Percentiles rank a stretch among this genome's conserved stretches.
Evolutionary conservation across 2,113 vertebrate species (phyloP).

Genomic region (Nipponia nippon): DNA sequence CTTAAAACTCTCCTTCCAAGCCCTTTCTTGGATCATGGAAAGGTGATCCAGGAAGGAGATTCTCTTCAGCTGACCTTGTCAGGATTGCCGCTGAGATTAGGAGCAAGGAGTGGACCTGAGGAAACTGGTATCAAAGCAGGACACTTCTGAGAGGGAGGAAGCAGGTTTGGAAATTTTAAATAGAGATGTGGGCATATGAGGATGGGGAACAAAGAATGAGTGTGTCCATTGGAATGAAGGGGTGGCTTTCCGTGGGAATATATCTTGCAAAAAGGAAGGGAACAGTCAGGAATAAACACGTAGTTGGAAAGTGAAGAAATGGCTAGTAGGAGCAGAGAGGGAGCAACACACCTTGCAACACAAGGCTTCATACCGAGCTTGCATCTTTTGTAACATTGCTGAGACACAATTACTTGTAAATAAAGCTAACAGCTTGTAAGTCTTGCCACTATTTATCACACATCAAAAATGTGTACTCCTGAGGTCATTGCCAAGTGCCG

Average conservation of each 20-base stretch:
- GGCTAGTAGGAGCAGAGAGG: background rate
- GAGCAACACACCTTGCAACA: background rate
- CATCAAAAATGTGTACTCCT: background rate
- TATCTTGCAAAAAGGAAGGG: background rate
- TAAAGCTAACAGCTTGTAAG: slow-evolving; percentile 3
- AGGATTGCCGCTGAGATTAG: background rate
- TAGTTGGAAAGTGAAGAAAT: background rate
- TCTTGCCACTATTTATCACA: slow-evolving; percentile 22
- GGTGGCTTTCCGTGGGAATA: background rate
- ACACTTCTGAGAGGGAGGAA: background rate
- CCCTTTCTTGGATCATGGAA: background rate
- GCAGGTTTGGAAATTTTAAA: background rate
- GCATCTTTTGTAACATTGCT: background rate
- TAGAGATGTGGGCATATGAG: background rate
- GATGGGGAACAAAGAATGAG: background rate
- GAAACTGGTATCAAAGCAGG: background rate
- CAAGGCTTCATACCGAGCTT: background rate
- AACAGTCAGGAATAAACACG: background rate
- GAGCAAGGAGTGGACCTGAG: background rate
- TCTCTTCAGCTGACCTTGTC: background rate
- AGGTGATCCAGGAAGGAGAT: background rate
- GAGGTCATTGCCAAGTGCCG: background rate
- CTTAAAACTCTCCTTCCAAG: background rate
- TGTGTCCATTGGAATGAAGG: background rate
- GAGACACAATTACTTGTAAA: slow-evolving; percentile 7